Conservation (phyloP, 2,888 invertebrate species). For the Rotaria magnacalcarata region DNA sequence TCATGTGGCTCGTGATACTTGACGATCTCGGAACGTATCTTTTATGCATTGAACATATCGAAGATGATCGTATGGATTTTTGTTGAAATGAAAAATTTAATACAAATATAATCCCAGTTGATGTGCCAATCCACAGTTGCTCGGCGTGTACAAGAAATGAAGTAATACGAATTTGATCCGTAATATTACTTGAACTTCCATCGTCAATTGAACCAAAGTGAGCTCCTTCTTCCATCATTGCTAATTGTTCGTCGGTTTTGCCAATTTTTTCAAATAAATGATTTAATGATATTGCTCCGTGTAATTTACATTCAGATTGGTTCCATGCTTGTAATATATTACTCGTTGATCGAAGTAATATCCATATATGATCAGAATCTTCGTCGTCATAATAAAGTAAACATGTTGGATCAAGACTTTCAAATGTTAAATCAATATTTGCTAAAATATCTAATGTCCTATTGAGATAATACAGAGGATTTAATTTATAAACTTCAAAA, state of each 20-base stretch:
- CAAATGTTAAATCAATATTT: not conserved
- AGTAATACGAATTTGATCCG: constrained; percentile 10
- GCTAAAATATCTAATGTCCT: constrained; percentile 8
- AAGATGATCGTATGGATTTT: not conserved
- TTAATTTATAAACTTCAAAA: too few species aligned
- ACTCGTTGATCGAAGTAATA: constrained; percentile 25
- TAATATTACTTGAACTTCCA: not conserved
- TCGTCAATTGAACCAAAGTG: not conserved
- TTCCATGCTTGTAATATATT: constrained; percentile 18
- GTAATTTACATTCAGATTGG: not conserved
- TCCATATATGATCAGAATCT: not conserved
- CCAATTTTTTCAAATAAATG: constrained; percentile 18
- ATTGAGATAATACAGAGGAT: not conserved
- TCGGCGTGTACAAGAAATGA: not conserved
- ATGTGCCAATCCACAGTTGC: constrained; percentile 33
- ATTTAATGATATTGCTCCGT: not conserved
- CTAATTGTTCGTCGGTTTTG: not conserved
- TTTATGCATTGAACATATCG: not conserved
- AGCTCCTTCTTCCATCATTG: not conserved
- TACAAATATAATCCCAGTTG: not conserved
- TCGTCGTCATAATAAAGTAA: constrained; percentile 30
- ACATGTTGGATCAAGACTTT: constrained; percentile 1
- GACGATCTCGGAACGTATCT: not conserved
- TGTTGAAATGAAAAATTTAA: constrained; percentile 4
- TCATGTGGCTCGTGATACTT: not conserved